phyloP scores from a whole-genome alignment of 1,140 invertebrate genomes.

The Diachasma alloeum region DNA sequence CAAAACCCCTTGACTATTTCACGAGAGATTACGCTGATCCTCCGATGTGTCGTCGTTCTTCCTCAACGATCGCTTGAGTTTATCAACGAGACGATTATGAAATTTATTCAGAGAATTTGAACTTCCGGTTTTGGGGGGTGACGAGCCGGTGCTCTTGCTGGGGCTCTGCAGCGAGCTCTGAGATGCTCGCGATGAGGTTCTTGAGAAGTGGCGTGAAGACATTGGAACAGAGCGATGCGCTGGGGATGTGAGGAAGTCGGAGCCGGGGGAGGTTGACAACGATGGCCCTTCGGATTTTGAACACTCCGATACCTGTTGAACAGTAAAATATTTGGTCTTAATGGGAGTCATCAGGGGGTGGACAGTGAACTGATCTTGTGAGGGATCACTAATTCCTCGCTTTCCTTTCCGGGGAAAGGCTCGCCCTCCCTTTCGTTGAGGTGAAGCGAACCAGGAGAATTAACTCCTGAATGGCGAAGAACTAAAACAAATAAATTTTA shows the following conservation, averaged over 20 bases:
- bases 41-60: slow-evolving; percentile 70
- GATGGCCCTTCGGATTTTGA: slow-evolving; percentile 79
- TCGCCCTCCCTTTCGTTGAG: no score
- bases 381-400: no score
- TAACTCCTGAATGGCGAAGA: no score
- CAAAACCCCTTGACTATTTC: slow-evolving; percentile 61
- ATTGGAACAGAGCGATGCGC: slow-evolving; percentile 73
- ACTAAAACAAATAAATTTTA: no score
- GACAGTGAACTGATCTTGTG: no score
- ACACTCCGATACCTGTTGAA: slow-evolving; percentile 72
- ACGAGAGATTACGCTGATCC: slow-evolving; percentile 63
- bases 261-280: slow-evolving; percentile 76
- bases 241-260: slow-evolving; percentile 70
- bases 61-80: slow-evolving; percentile 79
- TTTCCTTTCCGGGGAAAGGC: no score
- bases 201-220: slow-evolving; percentile 68
- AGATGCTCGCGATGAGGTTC: slow-evolving; percentile 69
- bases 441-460: no score
- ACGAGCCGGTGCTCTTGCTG: slow-evolving; percentile 69
- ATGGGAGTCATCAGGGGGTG: no score
- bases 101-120: slow-evolving; percentile 81
- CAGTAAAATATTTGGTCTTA: slow-evolving; percentile 33
- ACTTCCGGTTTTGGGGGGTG: slow-evolving; percentile 68
- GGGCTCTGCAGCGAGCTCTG: slow-evolving; percentile 71
- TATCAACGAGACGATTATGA: slow-evolving; percentile 84